Base-by-base conservation (phyloP, 1,140 invertebrate species). In the Plodia interpunctella region DNA sequence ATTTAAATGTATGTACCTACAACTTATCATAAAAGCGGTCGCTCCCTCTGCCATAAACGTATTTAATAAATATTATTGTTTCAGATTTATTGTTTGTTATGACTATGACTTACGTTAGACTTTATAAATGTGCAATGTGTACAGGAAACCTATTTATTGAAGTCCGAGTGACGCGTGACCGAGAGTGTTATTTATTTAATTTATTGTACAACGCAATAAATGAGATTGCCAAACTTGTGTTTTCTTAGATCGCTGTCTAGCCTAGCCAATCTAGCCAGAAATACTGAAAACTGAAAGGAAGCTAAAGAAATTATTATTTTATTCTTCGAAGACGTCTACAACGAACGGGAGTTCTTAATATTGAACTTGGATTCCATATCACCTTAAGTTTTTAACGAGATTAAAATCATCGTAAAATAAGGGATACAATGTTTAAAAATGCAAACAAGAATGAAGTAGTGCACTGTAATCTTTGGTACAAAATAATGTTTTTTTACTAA, bases 91-190 rank as follows among this genome's bases (percentile, higher is more conserved):
- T 44, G 38, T 44, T 44, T 44, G 38, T 44, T 44, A 44, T 15
- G 38, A 44, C n/a, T 15, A 25, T 25, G 21, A 25, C 38, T 2
- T 44, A 44, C n/a, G 38, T 15, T 15, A 44, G 38, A 44, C 6
- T 2, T 15, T 15, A 3, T 53, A 57, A 50, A 18, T 70, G 66
- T 66, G 68, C 57, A 50, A 18, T 70, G 66, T 66, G 68, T 56
- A 67, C 59, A 72, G 62, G 30, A 57, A 19, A 49, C 75, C 65
- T 83, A 76, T 81, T 77, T 79, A 76, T 73, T 77, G 69, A 74
- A 60, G 73, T 70, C 63, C 55, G 67, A 64, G 58, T 9, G 65
- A 57, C 55, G 78, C 60, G 66, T 68, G 78, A 50, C 66, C 78
- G 70, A 69, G 60, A 74, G 66, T 73, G 66, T 59, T 73, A 68